Percentiles rank a stretch among this genome's conserved stretches.
These are phyloP conservation scores for Macrocentrus cingulum DNA, from an alignment of 1,140 invertebrate genomes.

Conservation along the genomic window DNA sequence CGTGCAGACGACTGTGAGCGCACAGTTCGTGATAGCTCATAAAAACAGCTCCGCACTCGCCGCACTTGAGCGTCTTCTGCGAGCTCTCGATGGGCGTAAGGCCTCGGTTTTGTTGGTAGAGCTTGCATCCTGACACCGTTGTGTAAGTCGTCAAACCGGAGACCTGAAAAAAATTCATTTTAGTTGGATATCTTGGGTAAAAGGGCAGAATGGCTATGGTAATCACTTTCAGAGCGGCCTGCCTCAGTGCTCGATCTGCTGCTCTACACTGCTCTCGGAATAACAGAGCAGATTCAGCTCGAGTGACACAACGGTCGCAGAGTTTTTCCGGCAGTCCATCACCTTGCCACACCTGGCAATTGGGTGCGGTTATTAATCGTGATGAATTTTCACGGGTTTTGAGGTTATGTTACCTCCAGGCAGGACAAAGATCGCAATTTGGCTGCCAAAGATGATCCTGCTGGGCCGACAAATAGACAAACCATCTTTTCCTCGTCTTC, in stretches of 20 bases:
- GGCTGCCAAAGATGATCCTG: constrained; percentile 53
- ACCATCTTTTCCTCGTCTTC: constrained; percentile 57
- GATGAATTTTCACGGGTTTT: too few species aligned
- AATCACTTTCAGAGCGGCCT: constrained; percentile 49
- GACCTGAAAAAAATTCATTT: constrained; percentile 34
- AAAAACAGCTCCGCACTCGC: constrained; percentile 46
- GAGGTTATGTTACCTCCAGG: constrained; percentile 39
- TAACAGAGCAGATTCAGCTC: constrained; percentile 55
- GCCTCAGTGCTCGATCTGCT: constrained; percentile 52
- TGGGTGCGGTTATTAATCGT: not conserved
- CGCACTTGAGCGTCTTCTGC: constrained; percentile 43
- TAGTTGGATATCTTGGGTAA: not conserved
- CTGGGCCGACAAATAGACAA: constrained; percentile 54
- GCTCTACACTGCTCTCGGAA: constrained; percentile 56
- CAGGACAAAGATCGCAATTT: constrained; percentile 54
- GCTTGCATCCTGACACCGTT: constrained; percentile 43
- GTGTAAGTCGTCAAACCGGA: constrained; percentile 40
- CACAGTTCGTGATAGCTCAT: constrained; percentile 49
- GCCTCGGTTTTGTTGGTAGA: constrained; percentile 47
- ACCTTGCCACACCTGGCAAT: constrained; percentile 52
- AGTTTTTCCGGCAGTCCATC: constrained; percentile 56
- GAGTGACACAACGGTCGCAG: constrained; percentile 53
- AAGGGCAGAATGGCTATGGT: too few species aligned
- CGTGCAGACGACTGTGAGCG: constrained; percentile 43
- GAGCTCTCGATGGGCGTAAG: constrained; percentile 41